Evolutionary conservation across 2,113 vertebrate species (phyloP).

Genomic region (Calyptomena viridis): DNA sequence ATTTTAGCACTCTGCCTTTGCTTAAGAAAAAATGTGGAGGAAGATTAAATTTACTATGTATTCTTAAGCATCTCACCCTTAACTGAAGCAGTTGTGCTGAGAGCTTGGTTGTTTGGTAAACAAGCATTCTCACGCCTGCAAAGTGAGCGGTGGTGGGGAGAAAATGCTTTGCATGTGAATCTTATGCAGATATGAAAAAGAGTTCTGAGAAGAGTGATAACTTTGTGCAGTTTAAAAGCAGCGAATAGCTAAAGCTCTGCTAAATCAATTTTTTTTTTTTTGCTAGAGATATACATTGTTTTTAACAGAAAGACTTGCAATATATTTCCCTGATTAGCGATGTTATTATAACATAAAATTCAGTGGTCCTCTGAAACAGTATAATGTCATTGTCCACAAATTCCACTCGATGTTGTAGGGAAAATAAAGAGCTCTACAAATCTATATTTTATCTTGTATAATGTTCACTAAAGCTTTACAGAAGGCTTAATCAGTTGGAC

Average conservation of each 20-base stretch:
- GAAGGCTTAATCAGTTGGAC: constrained; percentile 73
- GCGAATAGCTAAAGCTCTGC: neutral
- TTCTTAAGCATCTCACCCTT: neutral
- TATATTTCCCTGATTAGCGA: neutral
- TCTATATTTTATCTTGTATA: constrained; percentile 66
- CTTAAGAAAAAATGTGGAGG: neutral
- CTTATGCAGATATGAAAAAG: neutral
- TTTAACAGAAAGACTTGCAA: neutral
- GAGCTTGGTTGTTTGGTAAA: neutral
- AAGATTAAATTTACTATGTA: constrained; percentile 35
- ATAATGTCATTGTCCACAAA: neutral
- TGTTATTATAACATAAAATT: neutral
- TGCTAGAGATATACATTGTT: neutral
- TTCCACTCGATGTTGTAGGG: constrained; percentile 12
- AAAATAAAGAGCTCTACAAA: constrained; percentile 55
- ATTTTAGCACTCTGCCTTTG: constrained; percentile 2
- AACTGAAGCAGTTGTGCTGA: neutral
- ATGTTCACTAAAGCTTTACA: constrained; percentile 71
- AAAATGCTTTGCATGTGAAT: neutral
- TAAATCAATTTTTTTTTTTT: neutral
- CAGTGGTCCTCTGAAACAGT: neutral
- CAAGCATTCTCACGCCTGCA: neutral
- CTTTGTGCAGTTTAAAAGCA: neutral
- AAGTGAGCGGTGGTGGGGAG: neutral
- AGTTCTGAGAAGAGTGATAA: neutral